Conservation (phyloP, 2,797 vertebrate species). For the Pteronotus mesoamericanus region DNA sequence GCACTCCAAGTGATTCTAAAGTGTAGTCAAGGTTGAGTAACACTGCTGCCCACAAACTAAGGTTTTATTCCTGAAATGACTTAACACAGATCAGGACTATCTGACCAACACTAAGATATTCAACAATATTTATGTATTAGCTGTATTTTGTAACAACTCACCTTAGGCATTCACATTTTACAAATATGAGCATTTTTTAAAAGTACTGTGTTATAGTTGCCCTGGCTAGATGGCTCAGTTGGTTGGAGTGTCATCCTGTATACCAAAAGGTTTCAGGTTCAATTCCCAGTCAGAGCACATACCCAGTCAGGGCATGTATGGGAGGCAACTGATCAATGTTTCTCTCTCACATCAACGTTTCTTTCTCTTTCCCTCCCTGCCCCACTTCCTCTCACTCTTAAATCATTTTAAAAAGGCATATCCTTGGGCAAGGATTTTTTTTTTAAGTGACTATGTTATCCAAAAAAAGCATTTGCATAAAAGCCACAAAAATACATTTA, state of each 20-base stretch:
- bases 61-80: neutral
- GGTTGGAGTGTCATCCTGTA: no score
- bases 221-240: no score
- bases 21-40: constrained; percentile 17
- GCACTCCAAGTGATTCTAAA: constrained; percentile 13
- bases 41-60: constrained; percentile 17
- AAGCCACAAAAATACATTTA: neutral
- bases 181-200: neutral
- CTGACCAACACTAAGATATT: neutral
- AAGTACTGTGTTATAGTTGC: neutral
- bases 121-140: neutral
- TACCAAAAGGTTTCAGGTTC: no score
- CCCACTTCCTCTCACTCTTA: no score
- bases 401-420: no score
- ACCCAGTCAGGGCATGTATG: no score
- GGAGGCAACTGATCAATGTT: no score
- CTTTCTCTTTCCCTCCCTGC: no score
- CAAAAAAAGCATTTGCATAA: neutral
- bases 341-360: no score
- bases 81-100: neutral
- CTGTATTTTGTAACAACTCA: neutral
- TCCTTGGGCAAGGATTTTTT: neutral
- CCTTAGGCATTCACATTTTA: constrained; percentile 3
- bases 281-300: no score
- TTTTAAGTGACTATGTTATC: neutral